A percentile compares a stretch with the other conserved stretches of the same genome.
These are phyloP conservation scores for Dryocosmus kuriphilus DNA, from an alignment of 2,888 invertebrate species.

Conservation along the genomic window DNA sequence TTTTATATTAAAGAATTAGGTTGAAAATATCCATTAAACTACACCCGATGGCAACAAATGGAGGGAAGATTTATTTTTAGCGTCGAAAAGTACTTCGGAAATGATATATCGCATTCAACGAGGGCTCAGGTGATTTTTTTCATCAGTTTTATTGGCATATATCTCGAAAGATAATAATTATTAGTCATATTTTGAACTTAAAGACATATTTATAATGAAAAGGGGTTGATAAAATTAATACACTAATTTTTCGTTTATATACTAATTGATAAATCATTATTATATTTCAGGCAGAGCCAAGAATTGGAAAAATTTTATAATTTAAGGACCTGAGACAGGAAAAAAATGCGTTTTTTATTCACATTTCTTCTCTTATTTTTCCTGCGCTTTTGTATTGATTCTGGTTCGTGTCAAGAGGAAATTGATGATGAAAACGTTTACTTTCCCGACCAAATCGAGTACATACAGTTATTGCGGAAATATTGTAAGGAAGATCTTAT, in stretches of 20 bases:
- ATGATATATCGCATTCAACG: no score
- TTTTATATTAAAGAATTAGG: no score
- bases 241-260: background rate
- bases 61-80: no score
- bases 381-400: background rate
- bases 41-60: no score
- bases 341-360: background rate
- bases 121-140: no score
- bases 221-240: no score
- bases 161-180: no score
- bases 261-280: background rate
- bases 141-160: no score
- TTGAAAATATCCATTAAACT: no score
- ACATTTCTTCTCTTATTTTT: background rate
- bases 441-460: constrained; percentile 66
- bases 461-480: constrained; percentile 52
- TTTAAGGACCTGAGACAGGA: background rate
- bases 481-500: constrained; percentile 58
- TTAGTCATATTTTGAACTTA: no score
- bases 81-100: no score
- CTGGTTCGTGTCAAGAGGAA: background rate
- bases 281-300: background rate
- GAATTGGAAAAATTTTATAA: background rate
- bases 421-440: constrained; percentile 48
- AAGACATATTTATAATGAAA: no score